A percentile compares a stretch with the other conserved stretches of the same genome.
Evolutionary conservation across 92 coral and sea anemone species (phyloP).

Genomic region (Zoanthus gigantus): DNA sequence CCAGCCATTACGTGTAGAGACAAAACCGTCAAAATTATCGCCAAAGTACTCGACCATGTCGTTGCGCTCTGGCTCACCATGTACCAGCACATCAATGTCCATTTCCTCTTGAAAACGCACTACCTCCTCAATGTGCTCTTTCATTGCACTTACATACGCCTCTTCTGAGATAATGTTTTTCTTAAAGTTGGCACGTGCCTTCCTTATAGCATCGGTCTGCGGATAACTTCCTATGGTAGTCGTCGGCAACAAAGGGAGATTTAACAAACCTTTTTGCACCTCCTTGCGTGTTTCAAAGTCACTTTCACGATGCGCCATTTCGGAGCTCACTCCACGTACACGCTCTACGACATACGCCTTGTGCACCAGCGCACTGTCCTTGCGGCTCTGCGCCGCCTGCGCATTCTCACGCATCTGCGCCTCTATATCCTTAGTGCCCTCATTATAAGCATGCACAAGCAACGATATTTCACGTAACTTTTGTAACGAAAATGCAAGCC

Average conservation of each 20-base stretch:
- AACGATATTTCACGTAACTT: background rate
- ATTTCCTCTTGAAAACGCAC: too few species aligned
- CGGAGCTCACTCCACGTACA: background rate
- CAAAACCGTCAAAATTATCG: too few species aligned
- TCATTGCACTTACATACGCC: too few species aligned
- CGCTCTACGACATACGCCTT: background rate
- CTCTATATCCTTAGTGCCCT: background rate
- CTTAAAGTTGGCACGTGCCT: too few species aligned
- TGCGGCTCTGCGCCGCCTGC: background rate
- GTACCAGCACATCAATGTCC: too few species aligned
- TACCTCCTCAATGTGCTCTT: too few species aligned
- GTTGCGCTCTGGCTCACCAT: too few species aligned
- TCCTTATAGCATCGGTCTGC: background rate
- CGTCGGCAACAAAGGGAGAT: background rate
- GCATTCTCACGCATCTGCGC: background rate
- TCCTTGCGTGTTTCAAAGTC: background rate
- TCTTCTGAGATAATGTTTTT: too few species aligned
- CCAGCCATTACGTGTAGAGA: too few species aligned
- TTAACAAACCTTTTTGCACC: background rate
- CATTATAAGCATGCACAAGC: background rate
- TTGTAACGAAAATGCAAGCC: background rate
- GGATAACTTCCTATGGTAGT: background rate
- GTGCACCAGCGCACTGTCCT: background rate
- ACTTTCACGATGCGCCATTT: background rate
- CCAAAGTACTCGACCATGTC: too few species aligned